Evolutionary conservation across 2,888 invertebrate species (phyloP).

Genomic region (Xanthia togata): DNA sequence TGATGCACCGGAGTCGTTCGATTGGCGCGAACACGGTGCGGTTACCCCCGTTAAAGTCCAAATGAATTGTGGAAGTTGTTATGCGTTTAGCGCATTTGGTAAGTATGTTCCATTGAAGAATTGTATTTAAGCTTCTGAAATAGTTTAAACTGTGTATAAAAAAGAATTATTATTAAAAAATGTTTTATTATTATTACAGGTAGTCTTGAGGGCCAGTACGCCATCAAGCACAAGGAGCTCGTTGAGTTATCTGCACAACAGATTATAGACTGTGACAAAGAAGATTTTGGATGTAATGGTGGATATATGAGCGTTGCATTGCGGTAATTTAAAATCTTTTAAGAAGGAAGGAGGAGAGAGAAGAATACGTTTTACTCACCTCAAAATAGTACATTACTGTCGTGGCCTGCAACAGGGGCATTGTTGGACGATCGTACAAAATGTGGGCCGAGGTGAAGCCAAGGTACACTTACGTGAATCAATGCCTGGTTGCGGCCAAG

Average conservation of each 20-base stretch:
- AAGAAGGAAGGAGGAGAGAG: not conserved
- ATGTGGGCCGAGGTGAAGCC: too few relatives aligned
- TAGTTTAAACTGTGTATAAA: not conserved
- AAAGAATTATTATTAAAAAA: not conserved
- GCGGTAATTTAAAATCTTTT: slow-evolving; percentile 17
- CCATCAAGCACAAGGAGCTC: slow-evolving; percentile 24
- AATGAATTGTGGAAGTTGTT: slow-evolving; percentile 94
- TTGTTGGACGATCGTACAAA: too few relatives aligned
- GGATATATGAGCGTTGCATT: not conserved
- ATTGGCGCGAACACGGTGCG: slow-evolving; percentile 94
- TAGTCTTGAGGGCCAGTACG: slow-evolving; percentile 47
- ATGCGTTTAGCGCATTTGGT: slow-evolving; percentile 88
- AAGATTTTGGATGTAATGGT: accelerated
- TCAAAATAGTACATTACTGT: not conserved
- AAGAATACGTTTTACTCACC: not conserved
- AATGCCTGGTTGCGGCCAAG: too few relatives aligned
- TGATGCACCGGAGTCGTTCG: slow-evolving; percentile 75
- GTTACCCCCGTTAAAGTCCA: slow-evolving; percentile 95
- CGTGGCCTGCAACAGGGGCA: too few relatives aligned
- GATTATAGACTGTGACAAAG: slow-evolving; percentile 43
- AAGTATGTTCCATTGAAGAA: slow-evolving; percentile 6
- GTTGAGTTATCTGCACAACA: slow-evolving; percentile 47
- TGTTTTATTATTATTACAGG: slow-evolving; percentile 50
- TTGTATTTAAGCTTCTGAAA: too few relatives aligned
- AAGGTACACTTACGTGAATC: too few relatives aligned